phyloP scores from a whole-genome alignment of 2,113 vertebrate genomes.

The Platycercus adscitus region DNA sequence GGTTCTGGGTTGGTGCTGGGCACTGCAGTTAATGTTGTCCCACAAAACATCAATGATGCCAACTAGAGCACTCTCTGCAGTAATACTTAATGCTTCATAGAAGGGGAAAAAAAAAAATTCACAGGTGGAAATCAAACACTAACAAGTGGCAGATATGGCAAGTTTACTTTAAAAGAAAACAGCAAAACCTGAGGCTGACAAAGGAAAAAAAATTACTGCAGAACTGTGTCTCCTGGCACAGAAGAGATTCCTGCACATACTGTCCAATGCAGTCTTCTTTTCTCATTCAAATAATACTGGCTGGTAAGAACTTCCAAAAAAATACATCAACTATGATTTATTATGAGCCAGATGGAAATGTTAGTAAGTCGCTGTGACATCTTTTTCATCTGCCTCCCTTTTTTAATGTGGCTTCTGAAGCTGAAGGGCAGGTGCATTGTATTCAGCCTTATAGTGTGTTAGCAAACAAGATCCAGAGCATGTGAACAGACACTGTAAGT shows the following conservation, averaged over 20 bases:
- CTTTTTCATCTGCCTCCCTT: neutral
- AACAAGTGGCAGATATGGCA: neutral
- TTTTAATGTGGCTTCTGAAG: neutral
- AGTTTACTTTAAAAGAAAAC: neutral
- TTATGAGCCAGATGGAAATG: neutral
- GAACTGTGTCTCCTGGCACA: neutral
- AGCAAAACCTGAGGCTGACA: neutral
- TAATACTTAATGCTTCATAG: neutral
- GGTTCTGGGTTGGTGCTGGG: neutral
- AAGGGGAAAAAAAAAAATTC: neutral
- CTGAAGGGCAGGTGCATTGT: neutral
- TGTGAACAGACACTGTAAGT: neutral
- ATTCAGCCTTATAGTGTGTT: neutral
- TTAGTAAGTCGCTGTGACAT: neutral
- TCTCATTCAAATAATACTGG: neutral
- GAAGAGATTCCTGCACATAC: neutral
- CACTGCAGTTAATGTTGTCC: neutral
- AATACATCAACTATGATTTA: neutral
- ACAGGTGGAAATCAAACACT: neutral
- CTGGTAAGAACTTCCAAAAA: neutral
- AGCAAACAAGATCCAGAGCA: slow-evolving; percentile 11
- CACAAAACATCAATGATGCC: neutral
- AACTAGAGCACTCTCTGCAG: neutral
- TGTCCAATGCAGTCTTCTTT: neutral
- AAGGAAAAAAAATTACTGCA: neutral